phyloP scores from a whole-genome alignment of 2,797 vertebrate genomes.

The Manis pentadactyla region DNA sequence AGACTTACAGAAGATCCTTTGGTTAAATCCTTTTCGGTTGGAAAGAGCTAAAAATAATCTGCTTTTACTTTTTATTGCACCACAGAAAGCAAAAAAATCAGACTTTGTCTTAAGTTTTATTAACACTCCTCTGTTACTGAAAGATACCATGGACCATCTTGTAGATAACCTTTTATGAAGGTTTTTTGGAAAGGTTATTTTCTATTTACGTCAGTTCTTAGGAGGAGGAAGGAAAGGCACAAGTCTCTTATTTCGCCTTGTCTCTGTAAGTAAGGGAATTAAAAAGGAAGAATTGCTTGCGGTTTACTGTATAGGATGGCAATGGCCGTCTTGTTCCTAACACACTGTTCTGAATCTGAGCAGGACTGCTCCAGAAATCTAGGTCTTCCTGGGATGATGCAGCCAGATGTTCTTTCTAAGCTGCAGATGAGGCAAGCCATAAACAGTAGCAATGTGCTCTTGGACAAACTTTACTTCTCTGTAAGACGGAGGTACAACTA shows the following conservation, averaged over 20 bases:
- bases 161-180: slow-evolving; percentile 21
- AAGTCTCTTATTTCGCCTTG: neutral
- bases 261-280: neutral
- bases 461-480: neutral
- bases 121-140: slow-evolving; percentile 38
- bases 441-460: neutral
- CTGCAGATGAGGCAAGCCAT: neutral
- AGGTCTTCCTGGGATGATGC: neutral
- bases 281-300: neutral
- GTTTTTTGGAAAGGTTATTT: slow-evolving; percentile 33
- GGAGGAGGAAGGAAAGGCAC: slow-evolving; percentile 24
- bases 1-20: slow-evolving; percentile 52
- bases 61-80: slow-evolving; percentile 44
- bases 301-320: neutral
- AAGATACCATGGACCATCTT: neutral
- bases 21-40: slow-evolving; percentile 57
- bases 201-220: slow-evolving; percentile 47
- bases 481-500: neutral
- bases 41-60: slow-evolving; percentile 65
- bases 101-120: slow-evolving; percentile 38
- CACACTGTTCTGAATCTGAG: neutral
- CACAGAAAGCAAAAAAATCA: slow-evolving; percentile 30
- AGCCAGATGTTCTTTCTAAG: neutral
- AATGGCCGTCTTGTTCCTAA: neutral
- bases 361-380: neutral